Evolutionary conservation across 2,113 vertebrate genomes (phyloP).

Genomic region (Sardina pilchardus): DNA sequence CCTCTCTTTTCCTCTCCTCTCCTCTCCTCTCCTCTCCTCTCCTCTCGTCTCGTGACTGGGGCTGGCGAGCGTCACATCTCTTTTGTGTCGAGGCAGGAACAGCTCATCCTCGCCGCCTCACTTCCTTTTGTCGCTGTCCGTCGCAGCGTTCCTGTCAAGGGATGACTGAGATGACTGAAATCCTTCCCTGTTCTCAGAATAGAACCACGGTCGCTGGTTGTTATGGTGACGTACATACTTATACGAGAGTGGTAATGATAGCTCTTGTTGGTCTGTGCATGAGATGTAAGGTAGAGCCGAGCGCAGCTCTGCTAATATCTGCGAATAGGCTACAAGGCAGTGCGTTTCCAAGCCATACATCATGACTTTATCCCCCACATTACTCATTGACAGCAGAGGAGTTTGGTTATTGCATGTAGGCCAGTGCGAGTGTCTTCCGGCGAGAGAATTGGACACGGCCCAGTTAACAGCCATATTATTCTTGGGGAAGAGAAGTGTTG

Average conservation of each 20-base stretch:
- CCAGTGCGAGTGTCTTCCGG: background rate
- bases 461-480: slow-evolving; percentile 21
- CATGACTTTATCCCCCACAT: background rate
- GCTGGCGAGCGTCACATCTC: background rate
- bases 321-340: background rate
- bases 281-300: background rate
- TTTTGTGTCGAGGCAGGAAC: background rate
- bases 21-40: too few relatives aligned
- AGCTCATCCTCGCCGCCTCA: background rate
- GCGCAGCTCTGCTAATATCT: background rate
- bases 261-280: background rate
- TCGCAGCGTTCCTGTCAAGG: background rate
- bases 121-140: background rate
- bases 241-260: background rate
- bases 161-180: slow-evolving; percentile 31
- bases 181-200: slow-evolving; percentile 32
- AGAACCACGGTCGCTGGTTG: slow-evolving; percentile 36
- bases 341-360: background rate
- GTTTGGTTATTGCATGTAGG: background rate
- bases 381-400: background rate
- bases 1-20: background rate
- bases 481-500: background rate
- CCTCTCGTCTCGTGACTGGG: background rate
- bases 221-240: slow-evolving; percentile 40
- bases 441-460: background rate